These are phyloP conservation scores for Dendrolimus houi DNA, from an alignment of 2,888 invertebrate species.

Conservation along the genomic window DNA sequence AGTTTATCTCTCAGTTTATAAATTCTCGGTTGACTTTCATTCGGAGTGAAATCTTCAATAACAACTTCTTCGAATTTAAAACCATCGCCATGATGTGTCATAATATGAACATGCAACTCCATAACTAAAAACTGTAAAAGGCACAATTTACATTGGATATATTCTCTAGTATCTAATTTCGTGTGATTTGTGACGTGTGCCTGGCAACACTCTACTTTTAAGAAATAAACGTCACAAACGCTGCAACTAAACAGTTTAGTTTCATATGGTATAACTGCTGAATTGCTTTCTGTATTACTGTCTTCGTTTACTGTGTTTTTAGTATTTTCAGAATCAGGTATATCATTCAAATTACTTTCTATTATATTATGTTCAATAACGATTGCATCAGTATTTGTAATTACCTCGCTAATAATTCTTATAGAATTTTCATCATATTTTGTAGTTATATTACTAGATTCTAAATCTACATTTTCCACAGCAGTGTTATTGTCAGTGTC, in stretches of 20 bases:
- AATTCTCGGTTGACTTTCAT: not conserved
- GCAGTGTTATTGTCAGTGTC: no score
- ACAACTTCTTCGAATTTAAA: not conserved
- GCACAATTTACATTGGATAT: not conserved
- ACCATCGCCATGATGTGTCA: not conserved
- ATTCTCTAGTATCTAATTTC: not conserved
- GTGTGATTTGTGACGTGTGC: not conserved
- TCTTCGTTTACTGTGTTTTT: no score
- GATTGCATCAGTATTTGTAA: no score
- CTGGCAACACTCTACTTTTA: not conserved
- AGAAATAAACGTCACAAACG: not conserved
- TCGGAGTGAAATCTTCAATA: not conserved
- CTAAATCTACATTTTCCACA: no score
- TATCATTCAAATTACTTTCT: no score
- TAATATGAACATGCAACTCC: not conserved
- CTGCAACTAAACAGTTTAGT: not conserved
- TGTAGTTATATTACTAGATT: no score
- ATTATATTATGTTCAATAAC: no score
- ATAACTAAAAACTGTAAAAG: not conserved
- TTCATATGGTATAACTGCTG: not conserved
- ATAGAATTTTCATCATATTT: no score
- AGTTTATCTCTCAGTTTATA: not conserved
- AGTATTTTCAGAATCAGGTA: no score
- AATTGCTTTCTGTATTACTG: no score
- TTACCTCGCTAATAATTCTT: no score